phyloP scores from a whole-genome alignment of 2,888 invertebrate species.

The Mantis religiosa region DNA sequence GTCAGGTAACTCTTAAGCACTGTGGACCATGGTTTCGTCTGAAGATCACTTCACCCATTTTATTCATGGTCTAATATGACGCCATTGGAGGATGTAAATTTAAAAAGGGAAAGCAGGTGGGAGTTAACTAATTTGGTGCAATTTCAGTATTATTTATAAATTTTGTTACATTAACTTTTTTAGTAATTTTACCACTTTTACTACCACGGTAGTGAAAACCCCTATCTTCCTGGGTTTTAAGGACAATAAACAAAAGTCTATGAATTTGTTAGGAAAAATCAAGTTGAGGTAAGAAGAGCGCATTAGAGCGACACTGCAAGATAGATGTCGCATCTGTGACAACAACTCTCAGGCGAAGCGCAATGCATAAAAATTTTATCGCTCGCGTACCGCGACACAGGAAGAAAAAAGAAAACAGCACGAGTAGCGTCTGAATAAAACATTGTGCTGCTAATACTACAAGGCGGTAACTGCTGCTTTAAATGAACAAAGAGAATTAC shows the following conservation, averaged over 20 bases:
- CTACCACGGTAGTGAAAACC: too few relatives aligned
- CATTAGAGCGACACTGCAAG: neutral
- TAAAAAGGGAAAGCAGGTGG: too few relatives aligned
- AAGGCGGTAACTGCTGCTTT: neutral
- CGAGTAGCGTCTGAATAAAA: neutral
- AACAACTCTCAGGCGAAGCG: neutral
- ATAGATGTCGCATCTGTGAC: neutral
- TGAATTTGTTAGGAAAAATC: neutral
- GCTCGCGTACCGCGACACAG: neutral
- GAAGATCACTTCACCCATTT: too few relatives aligned
- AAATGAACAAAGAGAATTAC: neutral
- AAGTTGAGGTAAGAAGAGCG: neutral
- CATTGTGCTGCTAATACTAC: neutral
- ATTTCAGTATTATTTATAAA: too few relatives aligned
- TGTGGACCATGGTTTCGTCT: too few relatives aligned
- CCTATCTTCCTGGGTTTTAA: too few relatives aligned
- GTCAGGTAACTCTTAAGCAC: too few relatives aligned
- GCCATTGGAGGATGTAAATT: too few relatives aligned
- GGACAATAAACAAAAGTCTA: neutral
- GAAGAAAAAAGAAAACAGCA: neutral
- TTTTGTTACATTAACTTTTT: too few relatives aligned
- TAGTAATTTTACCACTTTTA: too few relatives aligned
- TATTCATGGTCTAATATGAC: too few relatives aligned
- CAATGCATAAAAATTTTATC: neutral
- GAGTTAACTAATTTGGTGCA: too few relatives aligned